Conservation (phyloP, 2,113 vertebrate genomes). For the Marmota flaviventris region DNA sequence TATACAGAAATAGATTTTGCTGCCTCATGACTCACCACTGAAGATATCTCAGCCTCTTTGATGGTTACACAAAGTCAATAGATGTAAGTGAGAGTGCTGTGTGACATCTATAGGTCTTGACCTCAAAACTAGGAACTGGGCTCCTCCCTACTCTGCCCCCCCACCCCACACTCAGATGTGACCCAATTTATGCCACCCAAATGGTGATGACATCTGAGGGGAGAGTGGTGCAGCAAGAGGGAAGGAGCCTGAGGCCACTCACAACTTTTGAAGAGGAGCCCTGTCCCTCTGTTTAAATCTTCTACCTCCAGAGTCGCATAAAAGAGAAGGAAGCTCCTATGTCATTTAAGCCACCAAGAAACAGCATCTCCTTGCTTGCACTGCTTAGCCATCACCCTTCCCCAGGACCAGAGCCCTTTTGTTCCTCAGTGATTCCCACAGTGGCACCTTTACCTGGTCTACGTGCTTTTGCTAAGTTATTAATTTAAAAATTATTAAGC, state of each 20-base stretch:
- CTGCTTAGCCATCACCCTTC: neutral
- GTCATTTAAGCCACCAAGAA: neutral
- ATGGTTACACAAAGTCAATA: neutral
- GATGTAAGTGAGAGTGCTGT: neutral
- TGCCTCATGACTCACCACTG: neutral
- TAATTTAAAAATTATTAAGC: neutral
- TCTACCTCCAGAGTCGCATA: neutral
- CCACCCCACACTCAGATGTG: neutral
- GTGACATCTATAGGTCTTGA: neutral
- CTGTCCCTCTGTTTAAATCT: neutral
- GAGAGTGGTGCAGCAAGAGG: neutral
- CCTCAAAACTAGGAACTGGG: neutral
- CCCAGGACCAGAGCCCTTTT: neutral
- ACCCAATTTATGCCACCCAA: neutral
- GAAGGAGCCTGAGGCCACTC: neutral
- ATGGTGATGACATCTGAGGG: neutral
- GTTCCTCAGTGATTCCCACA: neutral
- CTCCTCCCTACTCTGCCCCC: neutral
- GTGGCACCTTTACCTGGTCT: neutral
- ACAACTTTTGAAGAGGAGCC: neutral
- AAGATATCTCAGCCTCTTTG: neutral
- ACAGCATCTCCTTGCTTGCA: neutral
- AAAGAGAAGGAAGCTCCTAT: neutral
- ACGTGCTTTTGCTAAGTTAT: neutral
- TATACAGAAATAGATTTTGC: neutral